Evolutionary conservation across 1,140 invertebrate species (phyloP), one percentile per base, ranked within the genome.

Genomic region (Drosophila quadrilineata): DNA sequence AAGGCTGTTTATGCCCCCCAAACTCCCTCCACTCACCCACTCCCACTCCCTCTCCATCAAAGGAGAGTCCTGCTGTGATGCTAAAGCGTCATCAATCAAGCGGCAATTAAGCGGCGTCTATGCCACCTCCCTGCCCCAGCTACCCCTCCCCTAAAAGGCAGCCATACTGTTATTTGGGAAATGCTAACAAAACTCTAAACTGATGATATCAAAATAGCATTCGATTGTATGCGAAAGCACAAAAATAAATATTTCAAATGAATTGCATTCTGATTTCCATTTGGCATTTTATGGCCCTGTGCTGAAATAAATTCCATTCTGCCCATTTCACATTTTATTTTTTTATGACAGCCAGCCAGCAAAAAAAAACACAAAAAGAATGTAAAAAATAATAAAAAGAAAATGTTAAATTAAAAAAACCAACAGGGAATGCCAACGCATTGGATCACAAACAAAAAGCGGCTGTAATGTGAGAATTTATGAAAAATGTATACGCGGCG

Each of bases 191-290:
- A 36, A 38, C 31, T 16, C 16, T 41, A 33, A 52, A 9, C 59
- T 43, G 50, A 53, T 53, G 54, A 63, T 45, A 40, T 41, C 63
- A 50, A 64, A 82, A 62, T 54, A 48, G 36, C 56, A 45, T 60
- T 76, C 40, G 38, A 72, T 76, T 84, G 63, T 68, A 58, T 65
- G 64, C 54, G 68, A 82, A 80, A 69, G 60, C 67, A 72, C 67
- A 72, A 80, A n/a, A n/a, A 80, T 80, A 82, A 82, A 80, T 82
- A 76, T 76, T 72, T 60, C 57, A 76, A 76, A 69, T 76, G 63
- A 65, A 84, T 82, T 80, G 53, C 36, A 70, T 58, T 75, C 28
- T 46, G 35, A 69, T 60, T 72, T 58, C 29, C 57, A 57, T 64
- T 31, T 17, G 14, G 26, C n/a, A 2, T 58, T 58, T 59, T 66